Evolutionary conservation across 2,113 vertebrate species (phyloP), one percentile per base, ranked within the genome.

Genomic region (Oxygymnocypris stewartii): DNA sequence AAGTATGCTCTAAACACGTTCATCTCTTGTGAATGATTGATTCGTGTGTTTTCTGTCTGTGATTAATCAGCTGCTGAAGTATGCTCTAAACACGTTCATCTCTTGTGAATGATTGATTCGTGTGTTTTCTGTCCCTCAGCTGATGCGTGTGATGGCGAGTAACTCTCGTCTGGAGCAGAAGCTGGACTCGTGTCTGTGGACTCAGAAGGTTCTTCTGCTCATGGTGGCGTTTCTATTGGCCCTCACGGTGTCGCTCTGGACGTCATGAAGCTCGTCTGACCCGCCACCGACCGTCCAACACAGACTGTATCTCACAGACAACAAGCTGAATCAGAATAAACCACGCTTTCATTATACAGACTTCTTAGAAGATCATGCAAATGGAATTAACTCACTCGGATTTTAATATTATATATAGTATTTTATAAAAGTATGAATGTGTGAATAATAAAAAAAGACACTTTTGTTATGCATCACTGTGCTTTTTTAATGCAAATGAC

Each of bases 161-260:
- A 97, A 94, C 92, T 95, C 88, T 20, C 94, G 95, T 85, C 92
- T 98, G 92, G 97, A 98, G 90, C 96, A 96, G 90, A 96, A 96
- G 92, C 91, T 99, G 91, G 94, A 96, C 57, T 88, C 37, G 31
- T 97, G 96, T 91, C 85, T 99, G 89, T 97, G 97, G 97, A 92
- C 96, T 83, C 98, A 99, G 91, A 97, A 98, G 91, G 91, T 99
- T 79, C 94, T 97, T 12, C 82, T 94, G 23, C 90, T 91, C 83
- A 85, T 99, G 91, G 94, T 96, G 44, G 84, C 96, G 74, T 47
- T 98, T 28, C 95, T 95, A 23, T 81, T 96, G 92, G 92, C 92
- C 88, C 90, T 97, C 76, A 94, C 92, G 81, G 92, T 97, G 85
- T 84, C 94, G 82, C 84, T 93, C 82, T 89, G 85, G 81, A 87